Evolutionary conservation across 2,113 vertebrate species (phyloP).

Genomic region (Microcebus ravelobensis): DNA sequence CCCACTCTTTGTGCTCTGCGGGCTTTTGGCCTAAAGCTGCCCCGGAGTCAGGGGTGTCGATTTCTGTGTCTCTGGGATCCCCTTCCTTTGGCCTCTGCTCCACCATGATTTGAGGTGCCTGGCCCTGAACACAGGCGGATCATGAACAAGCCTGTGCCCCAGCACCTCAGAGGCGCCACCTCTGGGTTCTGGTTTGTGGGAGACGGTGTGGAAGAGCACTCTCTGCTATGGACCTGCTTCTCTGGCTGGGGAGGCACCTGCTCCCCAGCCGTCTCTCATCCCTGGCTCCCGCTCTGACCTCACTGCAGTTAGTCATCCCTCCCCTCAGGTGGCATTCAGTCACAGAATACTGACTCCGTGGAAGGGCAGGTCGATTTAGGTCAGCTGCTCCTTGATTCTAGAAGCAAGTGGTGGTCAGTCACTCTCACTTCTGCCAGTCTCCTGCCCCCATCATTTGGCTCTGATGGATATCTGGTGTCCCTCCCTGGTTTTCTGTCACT

Average conservation of each 20-base stretch:
- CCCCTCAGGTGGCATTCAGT: background rate
- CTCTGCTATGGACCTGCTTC: background rate
- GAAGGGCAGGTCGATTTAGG: background rate
- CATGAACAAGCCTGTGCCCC: rapidly evolving
- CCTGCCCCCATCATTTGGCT: background rate
- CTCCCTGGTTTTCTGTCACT: background rate
- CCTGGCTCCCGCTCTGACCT: background rate
- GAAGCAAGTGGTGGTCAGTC: background rate
- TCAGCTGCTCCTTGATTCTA: background rate
- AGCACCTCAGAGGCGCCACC: background rate
- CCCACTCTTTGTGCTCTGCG: background rate
- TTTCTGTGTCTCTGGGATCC: background rate
- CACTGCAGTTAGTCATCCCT: rapidly evolving
- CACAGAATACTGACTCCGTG: rapidly evolving
- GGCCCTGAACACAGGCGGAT: background rate
- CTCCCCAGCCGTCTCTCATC: rapidly evolving
- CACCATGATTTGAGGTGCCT: background rate
- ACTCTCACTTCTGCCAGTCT: background rate
- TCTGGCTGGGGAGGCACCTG: background rate
- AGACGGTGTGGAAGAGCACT: background rate
- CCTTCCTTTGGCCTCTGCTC: background rate
- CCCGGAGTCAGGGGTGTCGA: background rate
- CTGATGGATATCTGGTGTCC: background rate
- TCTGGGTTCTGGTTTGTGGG: background rate
- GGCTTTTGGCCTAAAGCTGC: background rate